Evolutionary conservation across 2,888 invertebrate species (phyloP).

Genomic region (Elysia crispata): DNA sequence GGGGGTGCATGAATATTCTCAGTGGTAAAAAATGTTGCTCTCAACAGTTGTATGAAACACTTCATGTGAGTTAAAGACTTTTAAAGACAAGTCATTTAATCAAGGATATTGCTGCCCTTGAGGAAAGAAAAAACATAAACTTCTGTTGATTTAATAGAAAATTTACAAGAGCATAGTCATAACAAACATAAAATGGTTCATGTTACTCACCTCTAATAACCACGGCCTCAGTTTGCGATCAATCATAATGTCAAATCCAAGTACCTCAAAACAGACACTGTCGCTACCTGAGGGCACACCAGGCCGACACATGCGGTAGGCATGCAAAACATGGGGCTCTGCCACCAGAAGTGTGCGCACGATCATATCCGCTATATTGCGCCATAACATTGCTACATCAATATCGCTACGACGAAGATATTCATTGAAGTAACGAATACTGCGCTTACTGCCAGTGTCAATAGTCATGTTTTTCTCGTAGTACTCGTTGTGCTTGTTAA

Average conservation of each 20-base stretch:
- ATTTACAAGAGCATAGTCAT: neutral
- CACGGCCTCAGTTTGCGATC: conserved; percentile 76
- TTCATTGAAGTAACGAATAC: conserved; percentile 75
- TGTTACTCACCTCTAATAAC: conserved; percentile 72
- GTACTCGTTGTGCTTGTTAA: conserved; percentile 77
- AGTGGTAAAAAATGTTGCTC: too few relatives aligned
- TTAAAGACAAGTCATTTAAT: too few relatives aligned
- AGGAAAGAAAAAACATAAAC: too few relatives aligned
- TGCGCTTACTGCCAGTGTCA: conserved; percentile 76
- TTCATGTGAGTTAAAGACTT: too few relatives aligned
- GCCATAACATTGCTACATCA: conserved; percentile 74
- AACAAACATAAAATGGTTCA: neutral
- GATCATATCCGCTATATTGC: conserved; percentile 76
- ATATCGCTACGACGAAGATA: conserved; percentile 74
- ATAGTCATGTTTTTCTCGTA: conserved; percentile 73
- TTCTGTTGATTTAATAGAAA: too few relatives aligned
- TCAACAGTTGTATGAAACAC: too few relatives aligned
- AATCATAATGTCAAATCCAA: conserved; percentile 77
- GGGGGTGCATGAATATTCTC: too few relatives aligned
- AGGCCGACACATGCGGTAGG: conserved; percentile 78
- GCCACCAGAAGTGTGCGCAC: conserved; percentile 75
- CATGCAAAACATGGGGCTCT: conserved; percentile 76
- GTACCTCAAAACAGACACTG: conserved; percentile 77
- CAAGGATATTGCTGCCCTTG: too few relatives aligned
- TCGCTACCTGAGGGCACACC: conserved; percentile 72